These are phyloP conservation scores for Drosophila lowei DNA, from an alignment of 1,140 invertebrate genomes.

Conservation along the genomic window DNA sequence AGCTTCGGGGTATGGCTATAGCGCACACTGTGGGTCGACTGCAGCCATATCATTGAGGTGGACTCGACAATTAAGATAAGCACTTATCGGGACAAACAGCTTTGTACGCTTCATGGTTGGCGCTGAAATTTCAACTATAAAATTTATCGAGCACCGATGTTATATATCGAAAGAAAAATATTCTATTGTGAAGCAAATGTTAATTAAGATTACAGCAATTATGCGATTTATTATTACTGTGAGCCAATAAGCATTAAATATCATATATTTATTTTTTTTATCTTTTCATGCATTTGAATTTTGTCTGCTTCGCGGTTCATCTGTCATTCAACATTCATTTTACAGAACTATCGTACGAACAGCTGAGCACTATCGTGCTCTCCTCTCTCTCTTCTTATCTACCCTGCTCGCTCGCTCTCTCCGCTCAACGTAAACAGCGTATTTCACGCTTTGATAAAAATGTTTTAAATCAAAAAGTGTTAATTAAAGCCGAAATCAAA, in stretches of 20 bases:
- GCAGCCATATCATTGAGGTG: constrained; percentile 5
- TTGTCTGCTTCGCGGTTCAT: no score
- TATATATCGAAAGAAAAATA: constrained; percentile 24
- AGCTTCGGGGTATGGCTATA: constrained; percentile 27
- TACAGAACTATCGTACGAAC: no score
- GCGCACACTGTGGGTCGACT: constrained; percentile 40
- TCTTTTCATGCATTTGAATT: no score
- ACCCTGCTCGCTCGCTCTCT: neutral
- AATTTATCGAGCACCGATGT: constrained; percentile 32
- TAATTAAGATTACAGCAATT: no score
- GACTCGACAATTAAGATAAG: constrained; percentile 71
- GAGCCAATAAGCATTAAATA: no score
- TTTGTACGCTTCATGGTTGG: constrained; percentile 19
- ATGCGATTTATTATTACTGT: no score
- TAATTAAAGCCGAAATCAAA: constrained; percentile 78
- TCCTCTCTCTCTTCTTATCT: constrained; percentile 14
- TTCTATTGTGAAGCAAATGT: no score
- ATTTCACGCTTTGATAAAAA: constrained; percentile 80
- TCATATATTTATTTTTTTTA: no score
- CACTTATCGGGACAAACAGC: constrained; percentile 49
- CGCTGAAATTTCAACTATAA: constrained; percentile 23
- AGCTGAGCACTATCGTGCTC: neutral
- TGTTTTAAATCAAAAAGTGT: constrained; percentile 80
- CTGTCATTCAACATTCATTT: neutral
- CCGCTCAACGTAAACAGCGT: constrained; percentile 69